phyloP scores from a whole-genome alignment of 2,888 invertebrate genomes.

The Gisinianus flammeolus region DNA sequence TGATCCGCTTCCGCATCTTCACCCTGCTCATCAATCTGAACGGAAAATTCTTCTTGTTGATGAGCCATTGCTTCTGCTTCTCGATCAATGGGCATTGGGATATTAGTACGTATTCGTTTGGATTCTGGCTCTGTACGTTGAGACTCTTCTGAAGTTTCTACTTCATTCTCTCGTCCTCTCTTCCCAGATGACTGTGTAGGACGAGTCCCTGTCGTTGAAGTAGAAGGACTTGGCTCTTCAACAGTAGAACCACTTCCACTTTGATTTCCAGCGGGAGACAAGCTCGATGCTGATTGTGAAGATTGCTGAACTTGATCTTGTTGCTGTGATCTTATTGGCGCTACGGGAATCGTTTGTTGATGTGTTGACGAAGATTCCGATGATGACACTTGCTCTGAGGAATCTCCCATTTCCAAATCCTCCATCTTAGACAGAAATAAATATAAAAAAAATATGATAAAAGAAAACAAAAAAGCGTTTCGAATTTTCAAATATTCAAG shows the following conservation, averaged over 20 bases:
- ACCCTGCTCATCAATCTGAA: constrained; percentile 31
- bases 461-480: background rate
- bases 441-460: background rate
- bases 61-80: constrained; percentile 57
- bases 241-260: constrained; percentile 11
- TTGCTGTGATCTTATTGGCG: constrained; percentile 48
- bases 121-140: constrained; percentile 48
- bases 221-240: constrained; percentile 68
- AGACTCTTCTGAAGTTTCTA: constrained; percentile 47
- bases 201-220: constrained; percentile 66
- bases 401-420: constrained; percentile 57
- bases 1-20: constrained; percentile 52
- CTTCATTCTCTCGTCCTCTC: constrained; percentile 48
- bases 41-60: constrained; percentile 50
- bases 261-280: constrained; percentile 28
- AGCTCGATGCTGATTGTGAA: constrained; percentile 35
- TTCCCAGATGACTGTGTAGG: constrained; percentile 60
- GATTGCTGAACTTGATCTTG: constrained; percentile 49
- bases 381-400: constrained; percentile 56
- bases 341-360: constrained; percentile 53
- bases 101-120: constrained; percentile 45
- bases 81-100: constrained; percentile 48
- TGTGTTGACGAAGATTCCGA: constrained; percentile 53
- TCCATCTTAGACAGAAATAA: constrained; percentile 40
- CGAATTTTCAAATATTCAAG: no score